Percentiles rank a stretch among this genome's conserved stretches.
Conservation (phyloP, 1,140 invertebrate genomes). For the Amphibalanus amphitrite region DNA sequence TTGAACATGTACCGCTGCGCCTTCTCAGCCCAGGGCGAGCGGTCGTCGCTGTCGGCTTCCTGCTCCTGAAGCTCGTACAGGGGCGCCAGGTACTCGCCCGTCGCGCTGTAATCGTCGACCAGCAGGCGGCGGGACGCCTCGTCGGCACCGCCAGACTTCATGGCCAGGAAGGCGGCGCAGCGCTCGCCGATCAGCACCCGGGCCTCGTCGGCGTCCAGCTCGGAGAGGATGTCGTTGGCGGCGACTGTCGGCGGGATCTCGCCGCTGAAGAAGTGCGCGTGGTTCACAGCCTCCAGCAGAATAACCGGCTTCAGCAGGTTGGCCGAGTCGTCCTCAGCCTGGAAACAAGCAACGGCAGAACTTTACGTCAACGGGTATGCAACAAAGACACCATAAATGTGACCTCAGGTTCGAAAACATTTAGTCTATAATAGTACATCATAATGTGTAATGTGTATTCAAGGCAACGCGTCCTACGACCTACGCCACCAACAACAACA, state of each 20-base stretch:
- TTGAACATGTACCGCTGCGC: conserved; percentile 5
- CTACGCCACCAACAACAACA: no score
- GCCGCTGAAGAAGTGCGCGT: conserved; percentile 14
- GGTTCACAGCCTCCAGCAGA: conserved; percentile 13
- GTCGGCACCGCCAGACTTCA: not conserved
- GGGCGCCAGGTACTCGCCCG: not conserved
- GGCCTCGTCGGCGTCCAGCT: conserved; percentile 9
- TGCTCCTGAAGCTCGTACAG: not conserved
- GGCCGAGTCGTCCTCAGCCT: not conserved
- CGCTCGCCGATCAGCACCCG: conserved; percentile 9
- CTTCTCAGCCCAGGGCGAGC: not conserved
- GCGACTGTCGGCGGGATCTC: conserved; percentile 11
- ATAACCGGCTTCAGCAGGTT: conserved; percentile 11
- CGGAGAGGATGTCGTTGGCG: conserved; percentile 12
- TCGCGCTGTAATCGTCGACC: not conserved
- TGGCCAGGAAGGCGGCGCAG: conserved; percentile 10
- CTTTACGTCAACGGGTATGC: no score
- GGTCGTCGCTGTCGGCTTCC: not conserved
- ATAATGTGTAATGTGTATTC: no score
- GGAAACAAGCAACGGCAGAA: not conserved
- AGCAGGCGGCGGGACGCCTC: not conserved
- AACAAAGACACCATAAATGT: no score
- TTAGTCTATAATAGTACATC: no score
- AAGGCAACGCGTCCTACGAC: no score
- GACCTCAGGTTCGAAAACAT: no score